Evolutionary conservation across 2,888 invertebrate genomes (phyloP).

Genomic region (Himalopsyche anomala): DNA sequence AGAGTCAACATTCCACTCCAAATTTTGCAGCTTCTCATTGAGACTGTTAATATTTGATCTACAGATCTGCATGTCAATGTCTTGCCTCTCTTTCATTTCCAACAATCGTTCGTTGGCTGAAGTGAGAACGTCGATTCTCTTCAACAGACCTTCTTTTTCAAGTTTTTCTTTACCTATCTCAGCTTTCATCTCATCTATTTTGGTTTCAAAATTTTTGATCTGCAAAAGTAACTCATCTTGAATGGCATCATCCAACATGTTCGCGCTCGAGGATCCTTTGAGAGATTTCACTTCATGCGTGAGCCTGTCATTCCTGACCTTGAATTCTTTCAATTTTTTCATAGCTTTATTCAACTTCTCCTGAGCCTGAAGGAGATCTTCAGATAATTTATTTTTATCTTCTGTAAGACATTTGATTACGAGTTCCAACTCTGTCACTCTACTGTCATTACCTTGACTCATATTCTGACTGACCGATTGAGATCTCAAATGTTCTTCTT

Average conservation of each 20-base stretch:
- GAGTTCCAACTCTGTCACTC: constrained; percentile 78
- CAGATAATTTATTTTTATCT: constrained; percentile 77
- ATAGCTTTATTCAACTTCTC: constrained; percentile 86
- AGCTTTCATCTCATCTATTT: constrained; percentile 77
- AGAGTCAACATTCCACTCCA: constrained; percentile 72
- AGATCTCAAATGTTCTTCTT: constrained; percentile 72
- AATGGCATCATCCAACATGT: constrained; percentile 85
- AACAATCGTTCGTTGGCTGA: constrained; percentile 86
- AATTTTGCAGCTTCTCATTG: constrained; percentile 79
- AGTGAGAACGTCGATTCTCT: constrained; percentile 84
- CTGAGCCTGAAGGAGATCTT: constrained; percentile 81
- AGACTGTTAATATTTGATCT: constrained; percentile 84
- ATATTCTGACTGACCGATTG: constrained; percentile 63
- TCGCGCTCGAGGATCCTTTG: constrained; percentile 76
- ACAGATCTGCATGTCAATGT: constrained; percentile 84
- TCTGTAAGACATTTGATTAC: constrained; percentile 78
- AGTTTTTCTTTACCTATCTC: constrained; percentile 79
- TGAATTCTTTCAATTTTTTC: constrained; percentile 90
- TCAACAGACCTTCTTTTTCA: constrained; percentile 83
- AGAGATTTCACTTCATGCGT: constrained; percentile 76
- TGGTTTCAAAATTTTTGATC: constrained; percentile 81
- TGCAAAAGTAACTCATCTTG: constrained; percentile 88
- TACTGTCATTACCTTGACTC: constrained; percentile 48
- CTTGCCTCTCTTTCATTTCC: constrained; percentile 89
- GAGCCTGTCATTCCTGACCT: constrained; percentile 81